Conservation (phyloP, 2,888 invertebrate genomes). For the Drosophila mercatorum region DNA sequence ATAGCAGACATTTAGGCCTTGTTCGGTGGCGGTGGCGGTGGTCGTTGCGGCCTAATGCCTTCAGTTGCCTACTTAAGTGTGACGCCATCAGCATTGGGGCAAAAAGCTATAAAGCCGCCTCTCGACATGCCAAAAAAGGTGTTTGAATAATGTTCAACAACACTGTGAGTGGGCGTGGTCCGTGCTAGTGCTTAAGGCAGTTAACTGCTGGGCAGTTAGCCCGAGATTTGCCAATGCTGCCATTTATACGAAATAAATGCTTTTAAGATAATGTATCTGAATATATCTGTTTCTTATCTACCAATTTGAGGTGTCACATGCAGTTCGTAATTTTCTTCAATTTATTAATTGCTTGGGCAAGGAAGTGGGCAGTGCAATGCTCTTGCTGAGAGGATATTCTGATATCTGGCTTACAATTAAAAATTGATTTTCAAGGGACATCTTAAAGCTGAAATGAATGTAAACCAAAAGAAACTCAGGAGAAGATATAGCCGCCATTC, state of each 20-base stretch:
- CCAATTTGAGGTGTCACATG: background rate
- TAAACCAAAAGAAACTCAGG: background rate
- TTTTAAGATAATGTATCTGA: slow-evolving; percentile 21
- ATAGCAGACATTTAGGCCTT: slow-evolving; percentile 67
- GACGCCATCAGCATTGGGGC: slow-evolving; percentile 42
- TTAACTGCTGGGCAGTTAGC: slow-evolving; percentile 38
- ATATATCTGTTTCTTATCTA: slow-evolving; percentile 14
- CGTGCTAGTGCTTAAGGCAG: slow-evolving; percentile 37
- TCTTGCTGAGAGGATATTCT: too few relatives aligned
- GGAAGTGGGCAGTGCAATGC: too few relatives aligned
- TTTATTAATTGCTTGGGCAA: background rate
- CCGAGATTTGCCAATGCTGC: slow-evolving; percentile 7
- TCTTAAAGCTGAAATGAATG: background rate
- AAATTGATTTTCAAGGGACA: background rate
- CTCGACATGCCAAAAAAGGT: slow-evolving; percentile 30
- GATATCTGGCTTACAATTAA: background rate
- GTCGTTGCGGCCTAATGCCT: slow-evolving; percentile 23
- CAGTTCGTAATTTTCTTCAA: background rate
- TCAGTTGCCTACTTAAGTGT: slow-evolving; percentile 55
- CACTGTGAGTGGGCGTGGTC: slow-evolving; percentile 27
- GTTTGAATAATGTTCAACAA: slow-evolving; percentile 46
- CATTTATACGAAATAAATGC: slow-evolving; percentile 3
- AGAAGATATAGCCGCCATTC: background rate
- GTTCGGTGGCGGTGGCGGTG: slow-evolving; percentile 19
- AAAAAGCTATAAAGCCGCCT: slow-evolving; percentile 65